phyloP scores from a whole-genome alignment of 30 jellyfish, hydroid and myxozoan species.

The Catostylus mosaicus region DNA sequence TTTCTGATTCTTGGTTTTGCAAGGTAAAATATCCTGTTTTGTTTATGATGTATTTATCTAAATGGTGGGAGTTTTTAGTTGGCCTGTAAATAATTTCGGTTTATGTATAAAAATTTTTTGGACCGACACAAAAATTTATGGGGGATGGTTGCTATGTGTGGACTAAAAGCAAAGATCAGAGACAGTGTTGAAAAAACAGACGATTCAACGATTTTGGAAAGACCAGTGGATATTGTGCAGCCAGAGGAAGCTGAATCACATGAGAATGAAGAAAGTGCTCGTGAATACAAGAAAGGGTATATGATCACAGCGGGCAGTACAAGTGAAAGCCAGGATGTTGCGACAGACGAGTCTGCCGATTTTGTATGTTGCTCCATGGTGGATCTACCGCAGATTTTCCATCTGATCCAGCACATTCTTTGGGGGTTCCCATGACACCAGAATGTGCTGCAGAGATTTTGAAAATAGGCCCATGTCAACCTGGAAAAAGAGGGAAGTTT shows the following conservation, averaged over 20 bases:
- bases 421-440: constrained; percentile 23
- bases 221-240: constrained; percentile 14
- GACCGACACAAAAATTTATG: too few species aligned
- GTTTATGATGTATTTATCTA: too few species aligned
- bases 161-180: too few species aligned
- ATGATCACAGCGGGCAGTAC: background rate
- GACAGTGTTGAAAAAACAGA: background rate
- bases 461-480: constrained; percentile 10
- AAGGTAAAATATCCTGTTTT: too few species aligned
- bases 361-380: constrained; percentile 15
- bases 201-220: too few species aligned
- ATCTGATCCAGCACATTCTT: constrained; percentile 12
- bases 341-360: background rate
- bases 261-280: background rate
- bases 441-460: constrained; percentile 22
- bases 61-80: too few species aligned
- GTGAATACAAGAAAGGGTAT: constrained; percentile 14
- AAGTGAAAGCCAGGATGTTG: constrained; percentile 1
- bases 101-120: too few species aligned
- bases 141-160: too few species aligned
- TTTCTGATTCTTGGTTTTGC: too few species aligned
- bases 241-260: constrained; percentile 8
- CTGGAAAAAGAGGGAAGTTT: constrained; percentile 7
- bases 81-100: too few species aligned
- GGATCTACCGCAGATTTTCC: background rate